A percentile compares a stretch with the other conserved stretches of the same genome.
phyloP scores from a whole-genome alignment of 2,797 vertebrate species.

The Pangasius larnaudii region DNA sequence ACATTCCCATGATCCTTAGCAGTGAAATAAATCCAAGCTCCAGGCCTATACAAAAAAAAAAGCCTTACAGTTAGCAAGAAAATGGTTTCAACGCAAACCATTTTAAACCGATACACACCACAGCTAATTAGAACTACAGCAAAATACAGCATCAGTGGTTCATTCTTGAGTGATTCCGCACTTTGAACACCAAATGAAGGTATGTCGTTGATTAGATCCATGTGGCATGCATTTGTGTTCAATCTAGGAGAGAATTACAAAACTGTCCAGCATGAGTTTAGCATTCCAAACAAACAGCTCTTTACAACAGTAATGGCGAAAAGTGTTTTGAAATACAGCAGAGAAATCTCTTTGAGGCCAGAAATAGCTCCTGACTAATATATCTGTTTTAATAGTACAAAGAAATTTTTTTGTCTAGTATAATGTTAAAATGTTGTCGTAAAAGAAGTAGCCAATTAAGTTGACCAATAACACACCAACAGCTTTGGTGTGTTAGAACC shows the following conservation, averaged over 20 bases:
- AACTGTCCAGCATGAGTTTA: constrained; percentile 16
- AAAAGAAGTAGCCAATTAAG: background rate
- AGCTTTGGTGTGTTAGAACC: background rate
- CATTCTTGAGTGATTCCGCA: constrained; percentile 9
- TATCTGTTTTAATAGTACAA: background rate
- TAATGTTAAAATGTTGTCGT: background rate
- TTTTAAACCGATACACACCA: constrained; percentile 4
- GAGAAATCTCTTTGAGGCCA: background rate
- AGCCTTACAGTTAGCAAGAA: constrained; percentile 21
- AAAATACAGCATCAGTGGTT: constrained; percentile 8
- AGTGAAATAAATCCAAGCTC: constrained; percentile 13
- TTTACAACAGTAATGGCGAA: background rate
- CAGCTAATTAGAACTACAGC: background rate
- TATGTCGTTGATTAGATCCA: constrained; percentile 41
- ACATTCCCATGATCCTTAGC: constrained; percentile 29
- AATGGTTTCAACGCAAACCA: background rate
- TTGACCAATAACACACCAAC: background rate
- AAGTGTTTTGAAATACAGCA: background rate
- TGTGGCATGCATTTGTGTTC: constrained; percentile 35
- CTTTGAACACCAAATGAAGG: constrained; percentile 25
- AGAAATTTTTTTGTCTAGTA: background rate
- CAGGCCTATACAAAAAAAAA: constrained; percentile 6
- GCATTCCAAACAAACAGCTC: background rate
- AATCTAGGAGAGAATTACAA: constrained; percentile 18
- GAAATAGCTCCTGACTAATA: background rate